phyloP scores from a whole-genome alignment of 2,113 vertebrate species.

The Rhynchomys soricoides region DNA sequence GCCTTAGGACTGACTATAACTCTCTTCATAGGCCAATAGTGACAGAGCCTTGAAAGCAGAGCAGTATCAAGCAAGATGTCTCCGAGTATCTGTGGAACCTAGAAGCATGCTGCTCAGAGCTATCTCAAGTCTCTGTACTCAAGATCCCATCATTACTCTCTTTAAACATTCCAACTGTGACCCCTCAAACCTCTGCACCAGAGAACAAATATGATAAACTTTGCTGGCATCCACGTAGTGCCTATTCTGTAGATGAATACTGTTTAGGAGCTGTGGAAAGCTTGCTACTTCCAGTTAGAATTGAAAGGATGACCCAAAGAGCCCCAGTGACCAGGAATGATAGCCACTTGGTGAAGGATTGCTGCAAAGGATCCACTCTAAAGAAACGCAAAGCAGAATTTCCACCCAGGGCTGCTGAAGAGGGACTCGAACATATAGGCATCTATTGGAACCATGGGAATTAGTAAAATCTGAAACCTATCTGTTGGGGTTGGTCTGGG shows the following conservation, averaged over 20 bases:
- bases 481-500: no score
- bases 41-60: background rate
- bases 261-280: background rate
- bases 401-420: background rate
- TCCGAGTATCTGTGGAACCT: background rate
- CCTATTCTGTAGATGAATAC: background rate
- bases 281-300: background rate
- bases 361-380: background rate
- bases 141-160: background rate
- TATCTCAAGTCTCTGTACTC: background rate
- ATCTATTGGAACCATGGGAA: background rate
- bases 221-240: no score
- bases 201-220: background rate
- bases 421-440: background rate
- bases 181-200: background rate
- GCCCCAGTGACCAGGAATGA: background rate
- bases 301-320: background rate
- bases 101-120: no score
- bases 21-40: background rate
- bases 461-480: no score
- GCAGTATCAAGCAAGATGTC: background rate
- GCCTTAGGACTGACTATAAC: background rate
- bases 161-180: background rate
- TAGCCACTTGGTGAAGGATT: rapidly evolving
- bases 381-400: background rate